Evolutionary conservation across 2,888 invertebrate genomes (phyloP).

Genomic region (Dolomedes plantarius): DNA sequence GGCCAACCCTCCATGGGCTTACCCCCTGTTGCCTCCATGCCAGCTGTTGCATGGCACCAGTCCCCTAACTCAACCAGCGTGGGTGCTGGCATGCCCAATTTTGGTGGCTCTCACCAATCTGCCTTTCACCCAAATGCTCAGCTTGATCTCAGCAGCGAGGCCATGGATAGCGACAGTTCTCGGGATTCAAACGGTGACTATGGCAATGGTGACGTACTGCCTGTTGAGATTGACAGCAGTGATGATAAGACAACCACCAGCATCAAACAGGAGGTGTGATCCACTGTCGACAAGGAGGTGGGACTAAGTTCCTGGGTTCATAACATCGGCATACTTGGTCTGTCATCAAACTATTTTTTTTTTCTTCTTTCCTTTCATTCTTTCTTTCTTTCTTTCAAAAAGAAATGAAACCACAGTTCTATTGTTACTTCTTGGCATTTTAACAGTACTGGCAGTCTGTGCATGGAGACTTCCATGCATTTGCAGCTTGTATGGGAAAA

Average conservation of each 20-base stretch:
- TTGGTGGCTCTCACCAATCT: conserved; percentile 31
- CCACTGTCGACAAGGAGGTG: background rate
- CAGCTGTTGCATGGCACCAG: conserved; percentile 53
- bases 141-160: conserved; percentile 65
- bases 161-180: conserved; percentile 68
- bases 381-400: background rate
- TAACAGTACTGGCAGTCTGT: background rate
- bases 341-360: background rate
- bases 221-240: conserved; percentile 40
- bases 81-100: conserved; percentile 31
- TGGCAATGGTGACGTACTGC: conserved; percentile 60
- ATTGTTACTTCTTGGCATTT: background rate
- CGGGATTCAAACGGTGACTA: conserved; percentile 53
- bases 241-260: conserved; percentile 38
- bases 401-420: background rate
- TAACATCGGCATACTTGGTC: conserved; percentile 46
- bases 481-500: no score
- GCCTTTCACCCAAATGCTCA: conserved; percentile 68
- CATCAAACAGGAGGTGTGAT: conserved; percentile 69
- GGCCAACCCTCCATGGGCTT: conserved; percentile 46
- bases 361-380: no score
- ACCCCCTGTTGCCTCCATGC: conserved; percentile 47
- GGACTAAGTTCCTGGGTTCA: conserved; percentile 13
- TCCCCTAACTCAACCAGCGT: conserved; percentile 33
- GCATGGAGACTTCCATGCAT: no score